These are phyloP conservation scores for Palythoa heliodiscus DNA, from an alignment of 92 coral and sea anemone species.

Conservation along the genomic window DNA sequence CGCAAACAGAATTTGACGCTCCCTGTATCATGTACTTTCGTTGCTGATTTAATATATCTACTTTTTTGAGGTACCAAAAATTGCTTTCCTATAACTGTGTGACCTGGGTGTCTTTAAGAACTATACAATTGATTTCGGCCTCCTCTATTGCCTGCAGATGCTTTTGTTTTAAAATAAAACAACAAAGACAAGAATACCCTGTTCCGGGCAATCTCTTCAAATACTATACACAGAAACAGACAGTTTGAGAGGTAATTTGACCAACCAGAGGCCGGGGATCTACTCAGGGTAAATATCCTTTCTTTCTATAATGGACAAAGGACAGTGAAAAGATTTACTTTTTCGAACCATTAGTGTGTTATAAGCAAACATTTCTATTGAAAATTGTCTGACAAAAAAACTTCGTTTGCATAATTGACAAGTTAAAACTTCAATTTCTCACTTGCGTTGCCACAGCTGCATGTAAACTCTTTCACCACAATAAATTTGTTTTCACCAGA, in stretches of 20 bases:
- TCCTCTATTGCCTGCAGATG: background rate
- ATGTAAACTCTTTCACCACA: background rate
- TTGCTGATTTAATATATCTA: no score
- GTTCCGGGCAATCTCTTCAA: background rate
- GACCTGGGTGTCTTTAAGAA: no score
- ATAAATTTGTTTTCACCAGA: background rate
- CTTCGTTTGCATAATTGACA: background rate
- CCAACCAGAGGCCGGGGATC: background rate
- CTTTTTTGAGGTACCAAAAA: no score
- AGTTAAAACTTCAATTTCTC: background rate
- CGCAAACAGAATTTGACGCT: no score
- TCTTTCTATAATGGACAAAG: constrained; percentile 7
- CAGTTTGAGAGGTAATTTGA: background rate
- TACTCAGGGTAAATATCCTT: background rate
- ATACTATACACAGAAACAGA: background rate
- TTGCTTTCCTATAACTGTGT: no score
- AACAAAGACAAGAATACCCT: background rate
- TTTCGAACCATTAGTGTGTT: background rate
- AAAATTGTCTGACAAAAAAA: background rate
- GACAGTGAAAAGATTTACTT: background rate
- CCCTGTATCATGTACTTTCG: no score
- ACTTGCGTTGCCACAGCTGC: background rate
- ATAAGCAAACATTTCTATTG: background rate
- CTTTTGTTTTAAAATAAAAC: no score
- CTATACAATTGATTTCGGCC: no score